Percentiles rank a stretch among this genome's conserved stretches.
Conservation (phyloP, 2,888 invertebrate species). For the Hipparchia semele region DNA sequence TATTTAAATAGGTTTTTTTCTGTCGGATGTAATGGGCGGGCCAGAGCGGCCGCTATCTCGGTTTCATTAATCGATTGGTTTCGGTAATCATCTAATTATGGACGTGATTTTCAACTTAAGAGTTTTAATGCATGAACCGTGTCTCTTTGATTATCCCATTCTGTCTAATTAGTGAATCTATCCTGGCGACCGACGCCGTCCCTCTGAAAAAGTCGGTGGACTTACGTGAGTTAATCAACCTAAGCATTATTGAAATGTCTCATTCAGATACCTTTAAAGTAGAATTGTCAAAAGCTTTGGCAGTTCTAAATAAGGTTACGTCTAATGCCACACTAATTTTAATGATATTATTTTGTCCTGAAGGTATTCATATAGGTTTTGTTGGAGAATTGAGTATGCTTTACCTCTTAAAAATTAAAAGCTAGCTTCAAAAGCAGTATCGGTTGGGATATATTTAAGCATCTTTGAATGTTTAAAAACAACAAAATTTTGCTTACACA, state of each 20-base stretch:
- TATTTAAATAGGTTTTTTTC: constrained; percentile 80
- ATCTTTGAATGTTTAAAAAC: too few relatives aligned
- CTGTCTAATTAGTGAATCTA: constrained; percentile 68
- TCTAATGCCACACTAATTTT: too few relatives aligned
- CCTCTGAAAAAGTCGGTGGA: constrained; percentile 48
- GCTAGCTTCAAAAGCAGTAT: too few relatives aligned
- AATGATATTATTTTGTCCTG: too few relatives aligned
- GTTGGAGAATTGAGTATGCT: too few relatives aligned
- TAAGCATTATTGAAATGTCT: neutral
- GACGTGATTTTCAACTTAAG: constrained; percentile 73
- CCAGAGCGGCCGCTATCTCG: constrained; percentile 74
- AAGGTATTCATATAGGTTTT: too few relatives aligned
- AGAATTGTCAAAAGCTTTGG: neutral
- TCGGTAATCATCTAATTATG: constrained; percentile 82
- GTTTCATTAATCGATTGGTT: constrained; percentile 82
- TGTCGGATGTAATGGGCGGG: constrained; percentile 74
- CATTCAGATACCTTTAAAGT: neutral
- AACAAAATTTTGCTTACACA: too few relatives aligned
- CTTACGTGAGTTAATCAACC: constrained; percentile 21
- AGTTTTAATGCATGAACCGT: constrained; percentile 80
- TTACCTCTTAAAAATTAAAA: too few relatives aligned
- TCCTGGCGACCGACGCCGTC: constrained; percentile 48
- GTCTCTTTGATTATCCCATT: constrained; percentile 76
- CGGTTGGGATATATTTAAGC: too few relatives aligned
- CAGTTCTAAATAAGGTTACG: constrained; percentile 54